Conservation (phyloP, 2,888 invertebrate genomes). For the Prosopocoilus inquinatus region DNA sequence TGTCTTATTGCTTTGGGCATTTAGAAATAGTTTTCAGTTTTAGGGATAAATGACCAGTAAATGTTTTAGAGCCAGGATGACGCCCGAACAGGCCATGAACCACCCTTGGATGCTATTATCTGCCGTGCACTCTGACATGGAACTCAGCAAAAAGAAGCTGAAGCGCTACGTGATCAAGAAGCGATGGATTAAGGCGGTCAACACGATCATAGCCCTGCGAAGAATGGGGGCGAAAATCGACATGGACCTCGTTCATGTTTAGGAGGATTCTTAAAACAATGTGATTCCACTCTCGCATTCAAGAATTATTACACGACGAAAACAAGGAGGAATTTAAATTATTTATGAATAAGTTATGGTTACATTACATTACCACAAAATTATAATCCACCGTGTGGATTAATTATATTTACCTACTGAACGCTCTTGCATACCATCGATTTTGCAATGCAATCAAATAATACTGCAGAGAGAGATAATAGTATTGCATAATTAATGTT, state of each 20-base stretch:
- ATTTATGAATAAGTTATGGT: neutral
- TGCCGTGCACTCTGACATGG: slow-evolving; percentile 63
- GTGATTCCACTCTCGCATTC: neutral
- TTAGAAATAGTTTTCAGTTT: no score
- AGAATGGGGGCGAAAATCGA: slow-evolving; percentile 84
- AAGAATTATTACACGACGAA: neutral
- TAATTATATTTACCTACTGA: slow-evolving; percentile 7
- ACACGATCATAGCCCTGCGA: slow-evolving; percentile 80
- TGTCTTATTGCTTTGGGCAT: no score
- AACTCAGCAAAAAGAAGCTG: slow-evolving; percentile 74
- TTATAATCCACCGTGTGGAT: slow-evolving; percentile 14
- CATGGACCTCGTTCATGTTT: slow-evolving; percentile 39
- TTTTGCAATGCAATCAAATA: no score
- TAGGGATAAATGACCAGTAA: no score
- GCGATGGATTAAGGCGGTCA: slow-evolving; percentile 87
- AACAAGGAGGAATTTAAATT: neutral
- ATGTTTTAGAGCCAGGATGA: slow-evolving; percentile 66
- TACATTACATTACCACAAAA: neutral
- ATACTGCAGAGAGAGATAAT: no score
- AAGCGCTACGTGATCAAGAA: slow-evolving; percentile 87
- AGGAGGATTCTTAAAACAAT: neutral
- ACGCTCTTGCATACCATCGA: no score
- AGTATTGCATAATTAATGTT: no score
- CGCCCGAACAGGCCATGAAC: slow-evolving; percentile 67
- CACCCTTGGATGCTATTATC: slow-evolving; percentile 77